phyloP scores from a whole-genome alignment of 2,113 vertebrate genomes.

The Megatriorchis doriae region DNA sequence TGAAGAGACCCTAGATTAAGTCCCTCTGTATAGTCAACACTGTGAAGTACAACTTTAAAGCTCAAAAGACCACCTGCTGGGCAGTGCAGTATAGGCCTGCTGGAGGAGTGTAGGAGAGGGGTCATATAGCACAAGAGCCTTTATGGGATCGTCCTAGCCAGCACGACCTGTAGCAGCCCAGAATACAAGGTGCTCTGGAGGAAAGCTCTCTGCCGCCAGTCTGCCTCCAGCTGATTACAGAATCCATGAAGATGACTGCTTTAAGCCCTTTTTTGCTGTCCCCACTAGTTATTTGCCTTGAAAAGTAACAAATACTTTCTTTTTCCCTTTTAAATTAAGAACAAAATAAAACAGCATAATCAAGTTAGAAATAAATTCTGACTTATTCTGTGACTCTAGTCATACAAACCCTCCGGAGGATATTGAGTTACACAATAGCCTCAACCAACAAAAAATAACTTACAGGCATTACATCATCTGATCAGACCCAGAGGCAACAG shows the following conservation, averaged over 20 bases:
- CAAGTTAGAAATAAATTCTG: not conserved
- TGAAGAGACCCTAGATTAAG: not conserved
- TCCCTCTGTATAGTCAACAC: not conserved
- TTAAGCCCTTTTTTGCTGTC: not conserved
- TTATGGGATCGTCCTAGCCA: not conserved
- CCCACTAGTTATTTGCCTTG: not conserved
- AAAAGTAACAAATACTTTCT: not conserved
- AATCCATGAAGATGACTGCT: not conserved
- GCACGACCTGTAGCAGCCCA: not conserved
- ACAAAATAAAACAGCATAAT: not conserved
- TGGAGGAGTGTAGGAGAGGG: not conserved
- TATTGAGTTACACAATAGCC: conserved; percentile 42
- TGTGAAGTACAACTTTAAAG: not conserved
- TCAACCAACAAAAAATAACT: conserved; percentile 23
- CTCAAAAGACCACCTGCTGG: not conserved
- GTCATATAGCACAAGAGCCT: not conserved
- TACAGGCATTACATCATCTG: conserved; percentile 11
- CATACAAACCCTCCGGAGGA: not conserved
- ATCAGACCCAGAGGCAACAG: conserved; percentile 13
- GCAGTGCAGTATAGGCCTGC: not conserved
- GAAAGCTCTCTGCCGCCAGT: not conserved
- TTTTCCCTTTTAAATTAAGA: not conserved
- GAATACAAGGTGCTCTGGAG: not conserved
- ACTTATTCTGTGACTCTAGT: not conserved
- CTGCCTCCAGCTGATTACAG: not conserved